Evolutionary conservation across 2,888 invertebrate species (phyloP), one percentile per base, ranked within the genome.

Genomic region (Leptinotarsa tumamoca): DNA sequence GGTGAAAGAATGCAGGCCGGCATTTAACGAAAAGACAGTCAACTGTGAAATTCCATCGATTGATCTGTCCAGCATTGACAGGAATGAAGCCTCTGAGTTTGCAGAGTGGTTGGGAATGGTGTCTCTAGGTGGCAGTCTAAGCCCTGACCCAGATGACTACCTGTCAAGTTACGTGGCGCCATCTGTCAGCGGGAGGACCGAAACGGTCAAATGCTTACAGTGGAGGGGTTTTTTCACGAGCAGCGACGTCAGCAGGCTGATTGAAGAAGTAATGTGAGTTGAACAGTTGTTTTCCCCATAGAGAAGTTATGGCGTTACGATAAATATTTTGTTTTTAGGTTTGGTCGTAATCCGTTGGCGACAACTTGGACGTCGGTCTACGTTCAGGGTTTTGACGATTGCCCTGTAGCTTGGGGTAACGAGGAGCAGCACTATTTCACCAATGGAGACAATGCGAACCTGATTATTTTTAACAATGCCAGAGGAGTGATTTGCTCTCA

Each of bases 101-200:
- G 86, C 90, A 4, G 92, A 92, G 84, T 92, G 91, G 91, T 85
- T 92, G 72, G 92, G 91, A 68, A 87, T 90, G 84, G 85, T 90
- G 75, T 87, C 90, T 68, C 82, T 91, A 49, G 87, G 86, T 61
- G 87, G 90, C 80, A 80, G 89, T 84, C 83, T 83, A 17, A 79
- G 84, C 49, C 81, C 84, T 15, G 84, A 88, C 63, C 83, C 86
- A 82, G 75, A 56, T 10, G 74, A 75, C 67, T 84, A 83, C 74
- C 82, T 89, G 14, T 89, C 85, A 67, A 87, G 86, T 51, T 90
- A 90, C 81, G 80, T 86, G 78, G 85, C 85, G 27, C 89, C 90
- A 10, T 82, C 83, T 67, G 86, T 83, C 72, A 78, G 80, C 63
- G 68, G 81, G 52, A 80, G 87, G 61, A 18, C 69, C 4, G 88